phyloP scores from a whole-genome alignment of 1,140 invertebrate genomes.

The Aleiodes sp. region DNA sequence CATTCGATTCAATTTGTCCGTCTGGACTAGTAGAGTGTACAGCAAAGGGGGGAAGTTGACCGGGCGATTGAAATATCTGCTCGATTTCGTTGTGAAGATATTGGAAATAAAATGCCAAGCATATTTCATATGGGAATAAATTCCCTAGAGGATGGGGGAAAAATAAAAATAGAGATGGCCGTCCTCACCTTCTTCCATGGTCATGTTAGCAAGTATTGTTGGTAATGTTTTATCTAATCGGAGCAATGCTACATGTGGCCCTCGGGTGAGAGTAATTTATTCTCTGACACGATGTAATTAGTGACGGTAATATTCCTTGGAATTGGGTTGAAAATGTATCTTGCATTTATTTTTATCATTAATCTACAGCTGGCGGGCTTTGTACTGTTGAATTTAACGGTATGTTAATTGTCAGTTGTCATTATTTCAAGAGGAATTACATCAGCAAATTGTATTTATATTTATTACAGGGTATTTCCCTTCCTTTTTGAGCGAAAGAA shows the following conservation, averaged over 20 bases:
- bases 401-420: constrained; percentile 14
- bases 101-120: constrained; percentile 58
- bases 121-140: constrained; percentile 52
- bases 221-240: constrained; percentile 16
- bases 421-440: constrained; percentile 1
- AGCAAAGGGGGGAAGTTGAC: constrained; percentile 28
- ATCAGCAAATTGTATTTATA: background rate
- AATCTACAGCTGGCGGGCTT: constrained; percentile 56
- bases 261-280: constrained; percentile 59
- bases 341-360: constrained; percentile 56
- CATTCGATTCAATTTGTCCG: constrained; percentile 50
- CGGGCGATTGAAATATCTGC: constrained; percentile 52
- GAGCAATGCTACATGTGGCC: constrained; percentile 42
- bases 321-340: constrained; percentile 17
- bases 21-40: constrained; percentile 15
- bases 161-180: background rate
- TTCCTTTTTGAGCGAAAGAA: no score
- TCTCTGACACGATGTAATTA: constrained; percentile 58
- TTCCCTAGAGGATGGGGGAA: background rate
- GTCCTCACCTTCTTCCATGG: constrained; percentile 12
- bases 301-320: constrained; percentile 37
- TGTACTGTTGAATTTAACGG: background rate
- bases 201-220: constrained; percentile 15
- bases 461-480: no score
- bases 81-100: constrained; percentile 42